phyloP scores from a whole-genome alignment of 2,113 vertebrate species.

The Ondatra zibethicus region DNA sequence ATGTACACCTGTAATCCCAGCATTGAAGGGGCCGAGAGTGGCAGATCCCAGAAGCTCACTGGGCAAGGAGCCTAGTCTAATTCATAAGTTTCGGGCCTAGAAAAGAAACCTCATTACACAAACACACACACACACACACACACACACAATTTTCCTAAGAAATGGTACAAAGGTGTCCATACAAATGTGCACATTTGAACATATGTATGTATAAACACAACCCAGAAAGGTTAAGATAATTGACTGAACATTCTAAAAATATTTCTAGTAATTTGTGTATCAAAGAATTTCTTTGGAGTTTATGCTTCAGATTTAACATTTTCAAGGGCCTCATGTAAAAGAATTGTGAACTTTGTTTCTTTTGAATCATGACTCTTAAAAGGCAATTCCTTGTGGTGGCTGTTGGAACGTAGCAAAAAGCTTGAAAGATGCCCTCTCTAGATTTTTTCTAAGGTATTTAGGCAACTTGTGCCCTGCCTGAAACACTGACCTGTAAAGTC shows the following conservation, averaged over 20 bases:
- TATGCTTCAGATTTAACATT: not conserved
- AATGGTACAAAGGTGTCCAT: not conserved
- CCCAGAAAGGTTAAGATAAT: not conserved
- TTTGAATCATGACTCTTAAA: not conserved
- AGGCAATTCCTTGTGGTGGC: not conserved
- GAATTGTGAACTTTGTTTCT: not conserved
- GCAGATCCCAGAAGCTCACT: not conserved
- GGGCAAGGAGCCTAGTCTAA: not conserved
- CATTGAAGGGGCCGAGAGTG: not conserved
- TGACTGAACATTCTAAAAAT: not conserved
- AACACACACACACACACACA: not conserved
- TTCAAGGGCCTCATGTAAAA: not conserved
- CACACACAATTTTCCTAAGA: not conserved
- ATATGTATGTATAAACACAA: not conserved
- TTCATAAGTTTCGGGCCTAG: not conserved
- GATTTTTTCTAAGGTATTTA: not conserved
- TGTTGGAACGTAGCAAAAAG: not conserved
- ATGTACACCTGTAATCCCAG: not conserved
- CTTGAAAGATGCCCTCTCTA: not conserved
- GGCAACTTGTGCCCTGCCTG: not conserved
- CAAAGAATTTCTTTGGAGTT: not conserved
- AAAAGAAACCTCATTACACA: not conserved
- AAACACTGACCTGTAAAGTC: not conserved
- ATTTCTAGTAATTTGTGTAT: not conserved
- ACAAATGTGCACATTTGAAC: not conserved